phyloP scores from a whole-genome alignment of 2,888 invertebrate genomes.

The Vandiemenella viatica region DNA sequence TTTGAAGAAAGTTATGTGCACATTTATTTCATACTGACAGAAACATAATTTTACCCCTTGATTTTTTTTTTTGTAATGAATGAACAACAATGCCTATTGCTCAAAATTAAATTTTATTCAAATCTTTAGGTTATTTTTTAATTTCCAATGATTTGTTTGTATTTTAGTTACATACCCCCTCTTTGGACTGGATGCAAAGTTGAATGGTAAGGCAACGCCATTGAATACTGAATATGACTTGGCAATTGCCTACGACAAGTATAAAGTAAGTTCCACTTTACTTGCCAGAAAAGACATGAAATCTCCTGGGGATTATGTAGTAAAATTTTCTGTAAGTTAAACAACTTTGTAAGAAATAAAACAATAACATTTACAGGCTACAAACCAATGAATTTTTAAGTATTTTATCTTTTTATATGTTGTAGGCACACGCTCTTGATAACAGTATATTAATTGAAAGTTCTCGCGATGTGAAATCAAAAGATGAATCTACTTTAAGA shows the following conservation, averaged over 20 bases:
- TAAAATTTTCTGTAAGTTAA: constrained; percentile 40
- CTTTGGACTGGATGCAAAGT: constrained; percentile 32
- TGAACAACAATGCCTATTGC: too few relatives aligned
- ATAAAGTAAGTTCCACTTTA: constrained; percentile 31
- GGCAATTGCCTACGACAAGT: constrained; percentile 40
- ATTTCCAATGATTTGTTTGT: too few relatives aligned
- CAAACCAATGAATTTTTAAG: not conserved
- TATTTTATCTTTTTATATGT: constrained; percentile 3
- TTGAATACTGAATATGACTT: constrained; percentile 41
- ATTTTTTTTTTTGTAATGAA: too few relatives aligned
- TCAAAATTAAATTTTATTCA: too few relatives aligned
- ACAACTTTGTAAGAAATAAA: too few relatives aligned
- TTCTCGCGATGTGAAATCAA: constrained; percentile 38
- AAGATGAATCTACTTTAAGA: constrained; percentile 43
- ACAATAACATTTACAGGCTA: too few relatives aligned
- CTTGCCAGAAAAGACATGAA: constrained; percentile 30
- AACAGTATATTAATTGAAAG: constrained; percentile 37
- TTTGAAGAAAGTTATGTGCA: too few relatives aligned
- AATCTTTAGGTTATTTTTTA: too few relatives aligned
- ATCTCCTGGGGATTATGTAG: constrained; percentile 34
- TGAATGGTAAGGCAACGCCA: constrained; percentile 41
- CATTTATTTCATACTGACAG: too few relatives aligned
- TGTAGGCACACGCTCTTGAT: constrained; percentile 28
- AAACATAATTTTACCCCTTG: too few relatives aligned
- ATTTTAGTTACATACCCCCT: constrained; percentile 37